Percentiles rank a stretch among this genome's conserved stretches.
These are phyloP conservation scores for Empidonax traillii DNA, from an alignment of 2,113 vertebrate genomes.

Conservation along the genomic window DNA sequence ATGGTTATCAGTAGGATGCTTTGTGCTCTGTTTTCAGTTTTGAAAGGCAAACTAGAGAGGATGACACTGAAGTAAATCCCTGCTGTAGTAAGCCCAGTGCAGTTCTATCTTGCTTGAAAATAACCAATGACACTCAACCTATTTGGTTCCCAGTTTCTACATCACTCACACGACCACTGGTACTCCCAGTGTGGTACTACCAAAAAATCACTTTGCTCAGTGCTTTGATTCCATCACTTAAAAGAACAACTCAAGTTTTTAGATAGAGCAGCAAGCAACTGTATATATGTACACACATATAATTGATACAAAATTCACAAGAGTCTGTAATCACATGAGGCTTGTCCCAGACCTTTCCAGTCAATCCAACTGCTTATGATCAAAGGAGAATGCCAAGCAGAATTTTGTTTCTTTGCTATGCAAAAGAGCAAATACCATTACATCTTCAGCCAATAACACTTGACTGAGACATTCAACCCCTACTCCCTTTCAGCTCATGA, in stretches of 20 bases:
- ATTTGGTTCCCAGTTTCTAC: not conserved
- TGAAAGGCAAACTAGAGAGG: not conserved
- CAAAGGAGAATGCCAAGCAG: not conserved
- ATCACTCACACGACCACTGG: not conserved
- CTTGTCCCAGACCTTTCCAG: not conserved
- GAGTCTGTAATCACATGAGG: not conserved
- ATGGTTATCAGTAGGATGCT: not conserved
- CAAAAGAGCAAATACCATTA: not conserved
- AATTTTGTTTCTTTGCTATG: not conserved
- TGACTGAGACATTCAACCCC: not conserved
- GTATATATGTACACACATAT: accelerated
- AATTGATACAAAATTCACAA: too few relatives aligned
- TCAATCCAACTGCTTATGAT: not conserved
- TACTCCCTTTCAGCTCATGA: not conserved
- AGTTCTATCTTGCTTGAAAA: not conserved
- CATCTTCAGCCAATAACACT: not conserved
- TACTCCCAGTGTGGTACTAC: accelerated
- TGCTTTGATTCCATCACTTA: not conserved
- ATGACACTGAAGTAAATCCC: not conserved
- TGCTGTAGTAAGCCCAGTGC: not conserved
- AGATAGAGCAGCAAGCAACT: not conserved
- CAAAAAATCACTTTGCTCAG: too few relatives aligned
- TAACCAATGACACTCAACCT: not conserved
- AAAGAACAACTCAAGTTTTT: accelerated
- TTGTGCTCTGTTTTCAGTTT: not conserved